These are phyloP conservation scores for Dicrostonyx torquatus DNA, from an alignment of 2,797 vertebrate genomes.

Conservation along the genomic window DNA sequence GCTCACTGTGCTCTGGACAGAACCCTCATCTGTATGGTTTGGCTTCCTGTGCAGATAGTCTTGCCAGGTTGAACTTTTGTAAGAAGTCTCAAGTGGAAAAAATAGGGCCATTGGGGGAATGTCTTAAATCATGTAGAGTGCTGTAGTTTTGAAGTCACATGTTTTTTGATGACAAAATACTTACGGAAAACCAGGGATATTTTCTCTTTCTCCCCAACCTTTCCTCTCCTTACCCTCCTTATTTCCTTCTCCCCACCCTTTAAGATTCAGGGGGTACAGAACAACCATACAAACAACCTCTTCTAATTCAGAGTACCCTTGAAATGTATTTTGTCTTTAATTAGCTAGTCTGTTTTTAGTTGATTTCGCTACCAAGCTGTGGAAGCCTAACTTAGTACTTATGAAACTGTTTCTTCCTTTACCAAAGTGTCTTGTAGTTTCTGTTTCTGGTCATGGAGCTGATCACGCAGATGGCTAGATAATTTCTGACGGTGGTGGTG, in stretches of 20 bases:
- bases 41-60: background rate
- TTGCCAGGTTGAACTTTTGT: background rate
- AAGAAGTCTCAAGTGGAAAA: constrained; percentile 5
- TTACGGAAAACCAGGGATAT: constrained; percentile 67
- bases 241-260: background rate
- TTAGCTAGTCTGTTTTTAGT: constrained; percentile 58
- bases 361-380: constrained; percentile 43
- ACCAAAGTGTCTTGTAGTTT: constrained; percentile 49
- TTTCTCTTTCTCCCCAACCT: background rate
- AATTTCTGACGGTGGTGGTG: constrained; percentile 12
- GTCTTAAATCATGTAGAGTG: constrained; percentile 55
- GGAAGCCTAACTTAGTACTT: constrained; percentile 17
- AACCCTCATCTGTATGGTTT: background rate
- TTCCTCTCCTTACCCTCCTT: background rate
- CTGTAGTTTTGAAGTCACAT: constrained; percentile 56
- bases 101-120: constrained; percentile 11
- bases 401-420: constrained; percentile 32
- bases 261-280: constrained; percentile 61
- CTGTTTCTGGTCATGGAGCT: constrained; percentile 55
- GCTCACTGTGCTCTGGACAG: background rate
- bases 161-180: constrained; percentile 56
- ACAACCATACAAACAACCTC: constrained; percentile 38
- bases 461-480: constrained; percentile 49
- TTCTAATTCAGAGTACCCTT: constrained; percentile 65
- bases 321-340: constrained; percentile 64